Percentiles rank a stretch among this genome's conserved stretches.
Evolutionary conservation across 2,797 vertebrate genomes (phyloP).

Genomic region (Pantherophis vulpinus): DNA sequence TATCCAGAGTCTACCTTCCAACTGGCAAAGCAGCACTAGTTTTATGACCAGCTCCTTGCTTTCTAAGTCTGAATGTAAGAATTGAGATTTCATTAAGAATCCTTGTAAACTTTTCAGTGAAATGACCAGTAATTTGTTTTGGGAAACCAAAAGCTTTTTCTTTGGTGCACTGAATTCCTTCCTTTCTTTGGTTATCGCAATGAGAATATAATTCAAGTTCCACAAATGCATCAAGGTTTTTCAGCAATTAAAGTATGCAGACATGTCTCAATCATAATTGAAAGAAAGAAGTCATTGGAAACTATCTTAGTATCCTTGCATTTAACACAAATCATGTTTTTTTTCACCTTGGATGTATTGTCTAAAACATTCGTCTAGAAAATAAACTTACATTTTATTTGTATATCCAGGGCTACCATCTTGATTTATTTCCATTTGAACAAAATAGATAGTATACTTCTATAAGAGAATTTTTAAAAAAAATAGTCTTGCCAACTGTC

Average conservation of each 20-base stretch:
- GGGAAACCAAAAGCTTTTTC: background rate
- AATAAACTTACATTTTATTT: background rate
- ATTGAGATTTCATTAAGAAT: conserved; percentile 41
- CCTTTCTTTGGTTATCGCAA: conserved; percentile 19
- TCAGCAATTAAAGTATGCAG: background rate
- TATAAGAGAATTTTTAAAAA: background rate
- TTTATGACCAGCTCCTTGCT: conserved; percentile 75
- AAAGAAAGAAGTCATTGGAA: background rate
- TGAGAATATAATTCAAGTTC: background rate
- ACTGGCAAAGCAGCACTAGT: conserved; percentile 66
- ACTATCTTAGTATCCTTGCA: too few species aligned
- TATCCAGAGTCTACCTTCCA: conserved; percentile 67
- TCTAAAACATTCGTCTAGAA: background rate
- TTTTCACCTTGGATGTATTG: background rate
- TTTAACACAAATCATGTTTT: background rate
- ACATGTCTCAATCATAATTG: background rate
- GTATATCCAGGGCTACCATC: background rate
- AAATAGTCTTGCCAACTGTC: background rate
- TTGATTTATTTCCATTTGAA: background rate
- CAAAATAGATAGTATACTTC: background rate
- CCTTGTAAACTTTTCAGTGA: background rate
- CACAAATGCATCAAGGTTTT: background rate
- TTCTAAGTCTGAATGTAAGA: conserved; percentile 81
- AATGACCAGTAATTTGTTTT: background rate
- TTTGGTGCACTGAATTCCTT: conserved; percentile 7